phyloP scores from a whole-genome alignment of 2,797 vertebrate species.

The Mastacembelus armatus region DNA sequence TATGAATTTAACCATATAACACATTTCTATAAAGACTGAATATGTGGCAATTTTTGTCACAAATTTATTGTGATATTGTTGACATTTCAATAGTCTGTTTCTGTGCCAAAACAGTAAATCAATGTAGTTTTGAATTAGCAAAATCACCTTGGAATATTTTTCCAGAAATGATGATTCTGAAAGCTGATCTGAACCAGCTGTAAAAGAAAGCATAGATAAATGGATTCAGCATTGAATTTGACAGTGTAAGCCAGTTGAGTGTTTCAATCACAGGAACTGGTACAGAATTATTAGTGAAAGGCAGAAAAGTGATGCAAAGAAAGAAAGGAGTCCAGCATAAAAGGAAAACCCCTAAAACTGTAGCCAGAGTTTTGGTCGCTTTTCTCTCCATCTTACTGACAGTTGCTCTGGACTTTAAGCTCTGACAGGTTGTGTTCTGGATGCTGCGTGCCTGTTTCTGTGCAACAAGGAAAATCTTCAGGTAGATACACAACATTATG shows the following conservation, averaged over 20 bases:
- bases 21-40: too few relatives aligned
- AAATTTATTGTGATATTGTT: too few relatives aligned
- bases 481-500: constrained; percentile 86
- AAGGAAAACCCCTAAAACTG: constrained; percentile 87
- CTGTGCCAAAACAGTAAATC: too few relatives aligned
- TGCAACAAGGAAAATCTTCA: constrained; percentile 89
- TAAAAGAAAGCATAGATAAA: constrained; percentile 92
- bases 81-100: too few relatives aligned
- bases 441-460: constrained; percentile 85
- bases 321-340: constrained; percentile 89
- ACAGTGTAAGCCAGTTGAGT: too few relatives aligned
- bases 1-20: too few relatives aligned
- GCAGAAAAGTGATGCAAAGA: constrained; percentile 79
- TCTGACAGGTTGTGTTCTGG: constrained; percentile 30
- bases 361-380: constrained; percentile 86
- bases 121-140: neutral
- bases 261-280: constrained; percentile 77
- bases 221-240: too few relatives aligned
- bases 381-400: constrained; percentile 80
- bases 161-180: constrained; percentile 50
- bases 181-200: constrained; percentile 86
- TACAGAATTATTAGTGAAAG: constrained; percentile 75
- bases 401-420: constrained; percentile 44
- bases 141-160: constrained; percentile 40
- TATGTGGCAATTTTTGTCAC: too few relatives aligned